These are phyloP conservation scores for Pristionchus mayeri DNA, from an alignment of 2,888 invertebrate genomes.

Conservation along the genomic window DNA sequence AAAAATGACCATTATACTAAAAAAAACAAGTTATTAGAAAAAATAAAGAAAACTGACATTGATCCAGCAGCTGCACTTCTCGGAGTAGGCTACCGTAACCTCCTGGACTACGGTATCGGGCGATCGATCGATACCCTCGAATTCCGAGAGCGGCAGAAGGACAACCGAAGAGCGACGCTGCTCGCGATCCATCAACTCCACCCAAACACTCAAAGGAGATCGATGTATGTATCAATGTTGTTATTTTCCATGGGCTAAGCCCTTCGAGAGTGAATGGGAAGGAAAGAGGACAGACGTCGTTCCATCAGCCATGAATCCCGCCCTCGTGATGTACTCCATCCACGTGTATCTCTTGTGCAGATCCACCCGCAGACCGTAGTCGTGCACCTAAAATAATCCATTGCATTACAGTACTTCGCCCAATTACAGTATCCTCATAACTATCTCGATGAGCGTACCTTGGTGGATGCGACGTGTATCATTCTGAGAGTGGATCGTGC, in stretches of 20 bases:
- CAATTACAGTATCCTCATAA: not conserved
- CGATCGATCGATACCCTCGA: slow-evolving; percentile 6
- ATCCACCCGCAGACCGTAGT: slow-evolving; percentile 55
- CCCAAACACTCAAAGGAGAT: slow-evolving; percentile 62
- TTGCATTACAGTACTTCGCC: not conserved
- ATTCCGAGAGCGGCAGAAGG: slow-evolving; percentile 59
- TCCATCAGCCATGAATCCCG: slow-evolving; percentile 94
- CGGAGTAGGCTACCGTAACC: not conserved
- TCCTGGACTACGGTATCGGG: slow-evolving; percentile 29
- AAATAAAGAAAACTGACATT: not conserved
- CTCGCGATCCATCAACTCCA: slow-evolving; percentile 62
- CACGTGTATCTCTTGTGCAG: slow-evolving; percentile 84
- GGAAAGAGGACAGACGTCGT: slow-evolving; percentile 83
- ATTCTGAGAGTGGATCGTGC: slow-evolving; percentile 33
- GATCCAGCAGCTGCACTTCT: slow-evolving; percentile 15
- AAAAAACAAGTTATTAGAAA: not conserved
- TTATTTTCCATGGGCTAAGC: not conserved
- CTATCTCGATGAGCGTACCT: not conserved
- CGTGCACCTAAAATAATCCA: slow-evolving; percentile 51
- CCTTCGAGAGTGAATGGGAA: not conserved
- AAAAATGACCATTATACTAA: not conserved
- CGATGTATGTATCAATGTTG: not conserved
- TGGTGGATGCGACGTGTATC: not conserved
- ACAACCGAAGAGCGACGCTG: slow-evolving; percentile 62
- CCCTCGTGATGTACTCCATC: slow-evolving; percentile 94